Conservation (phyloP, 2,797 vertebrate species). For the Eutrigla gurnardus region DNA sequence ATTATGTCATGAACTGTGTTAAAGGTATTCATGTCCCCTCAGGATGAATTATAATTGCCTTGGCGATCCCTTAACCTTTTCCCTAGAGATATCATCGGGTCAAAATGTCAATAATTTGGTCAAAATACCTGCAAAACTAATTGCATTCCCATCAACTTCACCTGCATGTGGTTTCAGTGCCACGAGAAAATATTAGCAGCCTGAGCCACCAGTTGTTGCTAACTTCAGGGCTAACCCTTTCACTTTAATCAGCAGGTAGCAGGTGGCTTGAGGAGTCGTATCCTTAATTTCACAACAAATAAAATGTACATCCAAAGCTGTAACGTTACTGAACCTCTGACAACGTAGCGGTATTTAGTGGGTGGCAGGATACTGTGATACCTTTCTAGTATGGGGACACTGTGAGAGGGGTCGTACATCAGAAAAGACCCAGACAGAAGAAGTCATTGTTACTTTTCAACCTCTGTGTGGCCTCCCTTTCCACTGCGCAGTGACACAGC, state of each 20-base stretch:
- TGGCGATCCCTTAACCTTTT: background rate
- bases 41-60: background rate
- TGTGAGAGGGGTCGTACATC: constrained; percentile 9
- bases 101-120: background rate
- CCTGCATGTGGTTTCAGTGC: too few species aligned
- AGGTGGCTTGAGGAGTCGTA: too few species aligned
- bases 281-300: too few species aligned
- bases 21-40: background rate
- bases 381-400: background rate
- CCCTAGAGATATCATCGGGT: background rate
- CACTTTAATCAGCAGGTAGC: too few species aligned
- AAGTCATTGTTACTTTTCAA: constrained; percentile 31
- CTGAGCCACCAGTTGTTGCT: too few species aligned
- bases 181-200: too few species aligned
- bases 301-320: too few species aligned
- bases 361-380: background rate
- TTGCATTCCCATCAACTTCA: background rate
- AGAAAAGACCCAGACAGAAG: constrained; percentile 14
- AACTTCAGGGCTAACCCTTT: too few species aligned
- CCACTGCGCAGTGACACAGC: constrained; percentile 42
- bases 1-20: background rate
- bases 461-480: constrained; percentile 23
- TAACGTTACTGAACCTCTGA: too few species aligned
- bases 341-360: too few species aligned
- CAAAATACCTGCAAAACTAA: background rate